Conservation (phyloP, 2,113 vertebrate genomes). For the Dasypus novemcinctus region DNA sequence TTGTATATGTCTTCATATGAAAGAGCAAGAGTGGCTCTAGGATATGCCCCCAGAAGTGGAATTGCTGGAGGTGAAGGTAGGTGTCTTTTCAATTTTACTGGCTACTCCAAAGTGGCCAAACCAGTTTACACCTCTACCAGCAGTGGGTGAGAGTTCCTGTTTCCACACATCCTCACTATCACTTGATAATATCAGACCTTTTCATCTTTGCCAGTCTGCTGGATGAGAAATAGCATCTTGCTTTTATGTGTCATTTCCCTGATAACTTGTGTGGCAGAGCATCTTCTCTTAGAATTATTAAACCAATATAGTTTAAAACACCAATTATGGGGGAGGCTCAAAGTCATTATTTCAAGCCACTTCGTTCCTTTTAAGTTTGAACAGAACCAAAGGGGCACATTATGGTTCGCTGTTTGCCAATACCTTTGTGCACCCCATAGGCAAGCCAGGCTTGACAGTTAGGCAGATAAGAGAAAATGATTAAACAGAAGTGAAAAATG, state of each 20-base stretch:
- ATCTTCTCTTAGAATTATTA: constrained; percentile 12
- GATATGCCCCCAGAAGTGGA: neutral
- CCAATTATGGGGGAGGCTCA: neutral
- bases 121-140: neutral
- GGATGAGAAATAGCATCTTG: neutral
- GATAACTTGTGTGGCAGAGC: neutral
- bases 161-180: neutral
- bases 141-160: neutral
- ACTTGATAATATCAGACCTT: neutral
- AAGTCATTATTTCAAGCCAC: constrained; percentile 16
- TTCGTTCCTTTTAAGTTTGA: constrained; percentile 29
- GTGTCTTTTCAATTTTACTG: neutral
- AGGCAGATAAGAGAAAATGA: neutral
- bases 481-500: neutral
- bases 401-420: neutral
- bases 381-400: neutral
- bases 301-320: constrained; percentile 28
- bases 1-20: neutral
- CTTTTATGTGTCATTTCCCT: constrained; percentile 25
- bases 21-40: constrained; percentile 10
- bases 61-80: neutral
- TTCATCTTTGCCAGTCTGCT: constrained; percentile 18
- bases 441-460: neutral
- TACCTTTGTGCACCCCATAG: neutral
- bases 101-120: neutral